phyloP scores from a whole-genome alignment of 2,888 invertebrate species.

The Calephelis perditalis region DNA sequence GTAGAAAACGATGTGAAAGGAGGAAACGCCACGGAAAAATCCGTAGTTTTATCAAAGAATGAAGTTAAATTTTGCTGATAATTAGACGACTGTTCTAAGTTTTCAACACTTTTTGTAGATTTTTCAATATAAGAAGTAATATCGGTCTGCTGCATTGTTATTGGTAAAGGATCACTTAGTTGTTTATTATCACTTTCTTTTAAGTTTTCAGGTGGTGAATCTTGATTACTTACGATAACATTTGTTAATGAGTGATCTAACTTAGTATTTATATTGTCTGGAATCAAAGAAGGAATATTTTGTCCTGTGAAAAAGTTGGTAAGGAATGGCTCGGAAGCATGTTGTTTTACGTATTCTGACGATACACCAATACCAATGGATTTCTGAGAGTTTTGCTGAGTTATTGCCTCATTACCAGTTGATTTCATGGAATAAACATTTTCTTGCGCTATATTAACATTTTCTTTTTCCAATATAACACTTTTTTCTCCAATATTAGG shows the following conservation, averaged over 20 bases:
- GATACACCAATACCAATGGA: not conserved
- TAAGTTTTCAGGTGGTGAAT: not conserved
- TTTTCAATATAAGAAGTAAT: not conserved
- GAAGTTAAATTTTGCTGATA: not conserved
- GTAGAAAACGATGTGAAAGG: not conserved
- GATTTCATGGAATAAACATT: too few species aligned
- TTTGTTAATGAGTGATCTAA: too few species aligned
- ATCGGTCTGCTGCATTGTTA: not conserved
- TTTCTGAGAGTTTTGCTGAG: not conserved
- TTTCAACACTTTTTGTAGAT: not conserved
- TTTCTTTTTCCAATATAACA: not conserved
- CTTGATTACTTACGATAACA: not conserved
- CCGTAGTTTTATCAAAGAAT: slow-evolving; percentile 3
- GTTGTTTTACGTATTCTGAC: not conserved
- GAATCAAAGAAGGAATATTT: not conserved
- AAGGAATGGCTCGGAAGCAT: not conserved
- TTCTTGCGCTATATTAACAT: not conserved
- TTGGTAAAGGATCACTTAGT: not conserved
- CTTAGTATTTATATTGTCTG: too few species aligned
- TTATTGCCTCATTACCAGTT: not conserved
- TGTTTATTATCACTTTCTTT: not conserved
- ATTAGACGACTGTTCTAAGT: not conserved
- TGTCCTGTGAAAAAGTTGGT: not conserved
- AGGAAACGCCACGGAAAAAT: not conserved
- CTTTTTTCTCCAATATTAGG: not conserved